Conservation (phyloP, 1,140 invertebrate genomes). For the Antheraea mylitta region DNA sequence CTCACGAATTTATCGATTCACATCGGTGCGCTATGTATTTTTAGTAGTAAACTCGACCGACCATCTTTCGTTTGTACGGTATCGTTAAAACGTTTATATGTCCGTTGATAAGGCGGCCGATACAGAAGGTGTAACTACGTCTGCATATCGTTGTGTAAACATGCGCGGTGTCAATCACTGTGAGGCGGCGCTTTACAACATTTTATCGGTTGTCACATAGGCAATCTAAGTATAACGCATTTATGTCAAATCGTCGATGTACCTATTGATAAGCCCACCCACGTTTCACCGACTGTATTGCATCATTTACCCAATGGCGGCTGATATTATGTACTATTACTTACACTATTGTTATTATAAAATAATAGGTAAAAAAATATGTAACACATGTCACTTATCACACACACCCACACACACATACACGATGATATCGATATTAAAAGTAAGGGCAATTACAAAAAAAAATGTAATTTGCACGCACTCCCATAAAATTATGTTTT, state of each 20-base stretch:
- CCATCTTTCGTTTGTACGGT: constrained; percentile 36
- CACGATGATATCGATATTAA: no score
- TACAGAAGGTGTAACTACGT: constrained; percentile 52
- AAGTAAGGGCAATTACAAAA: no score
- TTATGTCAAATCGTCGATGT: constrained; percentile 74
- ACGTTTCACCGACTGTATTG: constrained; percentile 51
- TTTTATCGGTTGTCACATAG: constrained; percentile 69
- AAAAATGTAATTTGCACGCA: no score
- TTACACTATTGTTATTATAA: no score
- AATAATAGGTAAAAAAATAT: no score
- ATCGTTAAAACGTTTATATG: constrained; percentile 49
- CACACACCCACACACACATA: constrained; percentile 11
- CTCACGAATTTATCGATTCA: constrained; percentile 33
- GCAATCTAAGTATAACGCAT: constrained; percentile 71
- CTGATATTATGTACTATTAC: constrained; percentile 34
- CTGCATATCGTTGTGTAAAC: constrained; percentile 60
- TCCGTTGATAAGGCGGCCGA: constrained; percentile 55
- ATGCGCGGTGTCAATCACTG: constrained; percentile 67
- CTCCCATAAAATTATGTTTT: no score
- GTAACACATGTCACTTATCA: constrained; percentile 41
- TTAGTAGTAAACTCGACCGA: constrained; percentile 19
- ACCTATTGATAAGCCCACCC: constrained; percentile 70
- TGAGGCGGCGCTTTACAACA: constrained; percentile 69
- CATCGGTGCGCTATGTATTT: constrained; percentile 26
- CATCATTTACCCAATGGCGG: constrained; percentile 55